Conservation (phyloP, 2,888 invertebrate species). For the Trissolcus japonicus region DNA sequence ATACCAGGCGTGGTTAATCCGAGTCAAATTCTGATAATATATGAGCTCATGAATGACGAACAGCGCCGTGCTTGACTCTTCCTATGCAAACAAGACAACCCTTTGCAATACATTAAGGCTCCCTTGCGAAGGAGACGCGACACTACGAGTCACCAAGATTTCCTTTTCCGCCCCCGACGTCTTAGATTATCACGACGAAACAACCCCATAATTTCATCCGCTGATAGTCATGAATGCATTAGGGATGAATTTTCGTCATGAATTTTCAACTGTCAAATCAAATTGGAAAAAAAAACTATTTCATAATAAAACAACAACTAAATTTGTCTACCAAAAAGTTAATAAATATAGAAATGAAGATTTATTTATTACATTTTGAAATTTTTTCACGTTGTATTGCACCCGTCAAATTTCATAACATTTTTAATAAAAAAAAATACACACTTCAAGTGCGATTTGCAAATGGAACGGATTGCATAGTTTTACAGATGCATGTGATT, state of each 20-base stretch:
- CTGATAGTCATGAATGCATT: constrained; percentile 66
- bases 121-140: constrained; percentile 42
- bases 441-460: too few species aligned
- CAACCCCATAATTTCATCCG: constrained; percentile 65
- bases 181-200: constrained; percentile 60
- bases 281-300: too few species aligned
- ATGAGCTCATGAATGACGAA: constrained; percentile 60
- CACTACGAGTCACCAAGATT: constrained; percentile 29
- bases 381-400: too few species aligned
- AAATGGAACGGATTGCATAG: background rate
- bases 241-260: constrained; percentile 61
- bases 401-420: too few species aligned
- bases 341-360: too few species aligned
- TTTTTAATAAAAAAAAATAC: constrained; percentile 1
- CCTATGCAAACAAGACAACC: constrained; percentile 60
- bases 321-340: too few species aligned
- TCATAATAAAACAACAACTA: too few species aligned
- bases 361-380: too few species aligned
- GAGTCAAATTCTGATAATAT: constrained; percentile 56
- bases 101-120: constrained; percentile 59
- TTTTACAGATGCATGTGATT: constrained; percentile 25
- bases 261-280: constrained; percentile 62
- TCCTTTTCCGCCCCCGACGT: constrained; percentile 49
- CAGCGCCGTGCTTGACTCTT: constrained; percentile 55
- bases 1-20: constrained; percentile 38